phyloP scores from a whole-genome alignment of 2,888 invertebrate genomes.

The Heliconius erato region DNA sequence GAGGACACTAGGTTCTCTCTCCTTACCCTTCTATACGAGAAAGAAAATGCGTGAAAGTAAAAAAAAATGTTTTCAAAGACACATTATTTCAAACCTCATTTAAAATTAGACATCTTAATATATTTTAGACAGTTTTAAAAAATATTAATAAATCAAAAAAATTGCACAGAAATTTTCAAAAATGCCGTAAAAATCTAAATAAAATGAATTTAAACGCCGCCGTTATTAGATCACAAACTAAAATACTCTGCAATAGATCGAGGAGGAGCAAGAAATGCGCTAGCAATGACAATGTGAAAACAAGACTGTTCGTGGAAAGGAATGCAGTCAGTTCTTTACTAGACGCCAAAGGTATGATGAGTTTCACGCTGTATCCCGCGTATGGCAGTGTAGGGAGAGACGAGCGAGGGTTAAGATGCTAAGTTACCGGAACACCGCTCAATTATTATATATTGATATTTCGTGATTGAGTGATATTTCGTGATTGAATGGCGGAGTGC shows the following conservation, averaged over 20 bases:
- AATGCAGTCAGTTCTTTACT: slow-evolving; percentile 48
- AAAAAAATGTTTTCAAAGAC: background rate
- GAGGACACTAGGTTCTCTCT: background rate
- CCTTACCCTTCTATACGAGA: background rate
- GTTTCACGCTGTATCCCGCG: background rate
- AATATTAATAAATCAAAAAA: background rate
- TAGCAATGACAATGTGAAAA: slow-evolving; percentile 64
- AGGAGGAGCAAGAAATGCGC: slow-evolving; percentile 58
- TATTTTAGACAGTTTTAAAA: background rate
- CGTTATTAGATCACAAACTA: slow-evolving; percentile 65
- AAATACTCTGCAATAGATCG: slow-evolving; percentile 54
- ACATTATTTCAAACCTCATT: background rate
- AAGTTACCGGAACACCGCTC: background rate
- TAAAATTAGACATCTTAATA: background rate
- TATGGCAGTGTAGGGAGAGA: background rate
- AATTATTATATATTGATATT: no score
- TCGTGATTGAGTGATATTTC: no score
- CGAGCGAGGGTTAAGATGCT: no score
- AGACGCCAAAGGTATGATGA: slow-evolving; percentile 25
- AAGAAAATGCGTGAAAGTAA: background rate
- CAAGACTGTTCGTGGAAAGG: slow-evolving; percentile 72
- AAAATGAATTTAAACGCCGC: slow-evolving; percentile 34
- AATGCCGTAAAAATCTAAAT: slow-evolving; percentile 10
- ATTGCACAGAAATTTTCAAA: background rate
- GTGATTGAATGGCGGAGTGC: no score